These are phyloP conservation scores for Barbus barbus DNA, from an alignment of 2,113 vertebrate genomes.

Conservation along the genomic window DNA sequence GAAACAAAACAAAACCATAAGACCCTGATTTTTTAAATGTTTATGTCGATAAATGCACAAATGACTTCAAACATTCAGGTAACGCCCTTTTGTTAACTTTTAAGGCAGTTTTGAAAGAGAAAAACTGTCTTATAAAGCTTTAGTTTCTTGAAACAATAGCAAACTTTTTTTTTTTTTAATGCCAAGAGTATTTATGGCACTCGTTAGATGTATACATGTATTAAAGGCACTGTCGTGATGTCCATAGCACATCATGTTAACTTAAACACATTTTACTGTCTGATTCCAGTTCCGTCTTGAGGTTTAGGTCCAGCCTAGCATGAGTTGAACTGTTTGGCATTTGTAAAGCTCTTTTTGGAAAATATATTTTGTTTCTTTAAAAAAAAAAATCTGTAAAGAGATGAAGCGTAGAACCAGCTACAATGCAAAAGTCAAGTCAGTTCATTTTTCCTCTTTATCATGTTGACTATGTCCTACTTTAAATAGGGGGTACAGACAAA, in stretches of 20 bases:
- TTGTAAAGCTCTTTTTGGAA: constrained; percentile 6
- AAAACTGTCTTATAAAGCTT: constrained; percentile 83
- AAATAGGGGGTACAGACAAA: constrained; percentile 58
- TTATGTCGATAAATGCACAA: constrained; percentile 57
- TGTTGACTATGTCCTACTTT: constrained; percentile 52
- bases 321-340: constrained; percentile 60
- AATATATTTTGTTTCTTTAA: not conserved
- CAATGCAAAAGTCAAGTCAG: constrained; percentile 61
- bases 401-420: constrained; percentile 87
- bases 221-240: constrained; percentile 66
- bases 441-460: too few species aligned
- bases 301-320: constrained; percentile 64
- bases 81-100: constrained; percentile 63
- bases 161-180: constrained; percentile 35
- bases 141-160: constrained; percentile 59
- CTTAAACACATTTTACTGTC: constrained; percentile 56
- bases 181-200: constrained; percentile 57
- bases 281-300: constrained; percentile 68
- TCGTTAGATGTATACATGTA: constrained; percentile 59
- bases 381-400: not conserved
- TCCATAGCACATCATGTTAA: constrained; percentile 58
- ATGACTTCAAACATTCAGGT: constrained; percentile 68
- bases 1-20: constrained; percentile 63
- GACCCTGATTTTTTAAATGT: constrained; percentile 76
- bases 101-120: constrained; percentile 65